A percentile compares a stretch with the other conserved stretches of the same genome.
Evolutionary conservation across 2,113 vertebrate genomes (phyloP).

Genomic region (Gallinago undulata): DNA sequence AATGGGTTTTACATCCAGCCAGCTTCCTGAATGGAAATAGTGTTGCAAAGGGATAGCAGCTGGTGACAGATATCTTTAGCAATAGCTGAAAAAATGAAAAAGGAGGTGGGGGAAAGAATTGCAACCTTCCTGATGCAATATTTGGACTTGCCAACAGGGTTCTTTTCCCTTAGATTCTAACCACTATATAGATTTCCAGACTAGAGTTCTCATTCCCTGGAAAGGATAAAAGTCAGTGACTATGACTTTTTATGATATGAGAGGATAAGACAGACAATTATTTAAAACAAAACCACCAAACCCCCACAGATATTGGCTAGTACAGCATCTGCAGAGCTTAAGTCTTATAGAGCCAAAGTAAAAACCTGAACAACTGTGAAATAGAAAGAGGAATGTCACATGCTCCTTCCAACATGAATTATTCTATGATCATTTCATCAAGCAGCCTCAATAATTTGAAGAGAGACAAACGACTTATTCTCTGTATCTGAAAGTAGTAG

Average conservation of each 20-base stretch:
- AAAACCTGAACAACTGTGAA: background rate
- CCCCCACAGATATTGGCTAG: too few species aligned
- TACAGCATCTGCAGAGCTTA: too few species aligned
- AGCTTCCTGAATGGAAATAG: background rate
- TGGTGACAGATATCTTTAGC: background rate
- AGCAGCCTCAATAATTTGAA: background rate
- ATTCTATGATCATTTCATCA: background rate
- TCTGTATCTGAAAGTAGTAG: background rate
- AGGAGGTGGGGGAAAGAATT: background rate
- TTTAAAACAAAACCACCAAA: background rate
- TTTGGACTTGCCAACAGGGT: background rate
- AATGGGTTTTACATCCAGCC: background rate
- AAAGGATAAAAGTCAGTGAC: background rate
- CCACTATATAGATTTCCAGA: background rate
- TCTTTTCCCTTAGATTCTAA: background rate
- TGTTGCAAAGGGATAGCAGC: background rate
- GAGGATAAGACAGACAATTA: background rate
- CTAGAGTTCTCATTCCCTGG: background rate
- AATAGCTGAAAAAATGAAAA: background rate
- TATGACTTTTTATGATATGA: background rate
- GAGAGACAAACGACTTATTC: background rate
- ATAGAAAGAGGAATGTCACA: background rate
- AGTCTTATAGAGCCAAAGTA: too few species aligned
- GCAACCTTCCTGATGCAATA: background rate
- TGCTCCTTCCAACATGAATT: background rate